A percentile compares a stretch with the other conserved stretches of the same genome.
Evolutionary conservation across 2,888 invertebrate species (phyloP).

Genomic region (Galeopsomyia nigrocyanea): DNA sequence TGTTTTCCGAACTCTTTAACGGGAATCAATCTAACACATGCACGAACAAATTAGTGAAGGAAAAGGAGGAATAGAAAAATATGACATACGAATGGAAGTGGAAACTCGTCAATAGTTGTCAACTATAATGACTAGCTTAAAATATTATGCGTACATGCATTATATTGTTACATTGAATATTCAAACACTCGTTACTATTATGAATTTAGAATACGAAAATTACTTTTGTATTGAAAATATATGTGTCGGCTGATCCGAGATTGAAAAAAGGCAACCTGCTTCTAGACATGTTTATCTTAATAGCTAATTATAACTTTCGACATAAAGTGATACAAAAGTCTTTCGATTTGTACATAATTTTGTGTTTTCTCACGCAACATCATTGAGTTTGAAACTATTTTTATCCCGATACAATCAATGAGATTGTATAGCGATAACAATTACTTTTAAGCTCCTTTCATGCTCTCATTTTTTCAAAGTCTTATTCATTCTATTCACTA

Average conservation of each 20-base stretch:
- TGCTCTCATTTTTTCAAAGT: conserved; percentile 22
- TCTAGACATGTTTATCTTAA: conserved; percentile 24
- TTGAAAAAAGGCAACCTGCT: conserved; percentile 34
- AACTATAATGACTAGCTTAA: conserved; percentile 39
- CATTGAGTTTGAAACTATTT: conserved; percentile 24
- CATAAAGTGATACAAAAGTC: conserved; percentile 40
- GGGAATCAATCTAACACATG: conserved; percentile 7
- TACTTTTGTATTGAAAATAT: conserved; percentile 22
- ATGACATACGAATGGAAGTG: conserved; percentile 9
- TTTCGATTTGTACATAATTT: conserved; percentile 46
- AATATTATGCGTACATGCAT: conserved; percentile 39
- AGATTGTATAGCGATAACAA: conserved; percentile 24
- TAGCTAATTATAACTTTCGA: conserved; percentile 27
- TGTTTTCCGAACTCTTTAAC: neutral
- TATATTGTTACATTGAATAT: conserved; percentile 30
- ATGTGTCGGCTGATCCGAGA: neutral
- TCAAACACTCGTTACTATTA: conserved; percentile 9
- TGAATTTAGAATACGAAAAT: conserved; percentile 5
- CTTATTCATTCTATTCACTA: conserved; percentile 19
- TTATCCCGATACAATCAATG: conserved; percentile 29
- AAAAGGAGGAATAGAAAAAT: conserved; percentile 4
- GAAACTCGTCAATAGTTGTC: conserved; percentile 38
- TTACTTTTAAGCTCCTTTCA: conserved; percentile 20
- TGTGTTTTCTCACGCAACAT: conserved; percentile 29
- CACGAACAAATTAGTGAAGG: conserved; percentile 10